phyloP scores from a whole-genome alignment of 2,113 vertebrate species.

The Uropsilus gracilis region DNA sequence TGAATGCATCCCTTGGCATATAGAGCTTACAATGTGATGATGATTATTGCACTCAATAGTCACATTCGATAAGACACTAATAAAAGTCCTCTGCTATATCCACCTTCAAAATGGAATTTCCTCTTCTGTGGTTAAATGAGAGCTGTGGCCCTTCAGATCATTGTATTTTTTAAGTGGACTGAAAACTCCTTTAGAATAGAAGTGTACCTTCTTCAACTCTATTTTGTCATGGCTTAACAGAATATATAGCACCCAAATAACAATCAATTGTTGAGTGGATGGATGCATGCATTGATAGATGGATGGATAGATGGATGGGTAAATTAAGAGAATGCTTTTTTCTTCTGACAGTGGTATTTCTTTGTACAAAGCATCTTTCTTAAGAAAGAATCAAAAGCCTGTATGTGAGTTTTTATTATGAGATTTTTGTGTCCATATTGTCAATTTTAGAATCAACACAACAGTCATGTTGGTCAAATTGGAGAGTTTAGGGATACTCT shows the following conservation, averaged over 20 bases:
- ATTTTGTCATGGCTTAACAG: background rate
- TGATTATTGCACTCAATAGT: background rate
- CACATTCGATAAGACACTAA: background rate
- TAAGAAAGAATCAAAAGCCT: background rate
- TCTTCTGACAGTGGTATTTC: background rate
- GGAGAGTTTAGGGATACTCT: background rate
- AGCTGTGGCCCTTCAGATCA: background rate
- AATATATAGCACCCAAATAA: background rate
- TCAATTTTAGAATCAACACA: background rate
- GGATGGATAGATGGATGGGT: background rate
- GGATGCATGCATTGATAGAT: background rate
- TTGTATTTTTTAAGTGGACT: background rate
- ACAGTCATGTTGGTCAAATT: background rate
- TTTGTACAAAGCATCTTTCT: background rate
- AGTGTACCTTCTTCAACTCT: background rate
- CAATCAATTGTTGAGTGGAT: background rate
- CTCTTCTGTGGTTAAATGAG: constrained; percentile 12
- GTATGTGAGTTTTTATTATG: background rate
- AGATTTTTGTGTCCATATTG: background rate
- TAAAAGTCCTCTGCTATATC: background rate
- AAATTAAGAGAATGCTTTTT: background rate
- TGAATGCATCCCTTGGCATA: background rate
- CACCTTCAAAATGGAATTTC: constrained; percentile 30
- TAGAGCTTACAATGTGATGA: background rate
- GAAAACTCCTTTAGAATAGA: background rate